Base-by-base conservation (phyloP, 2,113 vertebrate genomes). In the Orthonyx spaldingii region DNA sequence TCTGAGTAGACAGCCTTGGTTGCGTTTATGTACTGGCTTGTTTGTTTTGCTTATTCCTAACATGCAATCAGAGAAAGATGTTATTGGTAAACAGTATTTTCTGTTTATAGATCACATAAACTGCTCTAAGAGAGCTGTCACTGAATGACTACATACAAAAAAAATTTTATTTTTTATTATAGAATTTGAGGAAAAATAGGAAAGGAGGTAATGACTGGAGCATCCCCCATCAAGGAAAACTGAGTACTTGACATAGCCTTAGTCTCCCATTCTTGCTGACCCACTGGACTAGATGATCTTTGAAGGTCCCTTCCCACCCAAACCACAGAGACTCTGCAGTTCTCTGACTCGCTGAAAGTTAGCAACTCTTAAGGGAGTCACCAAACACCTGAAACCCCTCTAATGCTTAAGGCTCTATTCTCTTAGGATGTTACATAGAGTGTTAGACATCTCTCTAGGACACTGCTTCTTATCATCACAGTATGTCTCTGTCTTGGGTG, bases 31-130 rank as follows among this genome's bases (percentile, higher is more conserved):
- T 64, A 53, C 39, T 24, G 37, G 14, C 2, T 81, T 92, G 74
- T 92, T 96, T 94, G 44, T 96, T 95, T 94, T 95, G 64, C 22
- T 96, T 94, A 59, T 56, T 96, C 52, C 66, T 85, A 82, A 95
- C 1, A 14, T 69, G 70, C 33, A 70, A 20, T 47, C 46, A 84
- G 87, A 95, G 61, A 71, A 53, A 11, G 90, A 89, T 60, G 27
- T 70, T 90, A n/a, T 69, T 70, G 52, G 52, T 84, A 84, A 97
- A 84, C 16, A 47, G 2, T 52, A 39, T 82, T 64, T 95, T 87
- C 52, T 93, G 35, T 91, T 95, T 87, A 52, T 42, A 70, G 37
- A 41, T 59, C 3, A 0, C 18, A 50, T 41, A 37, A 89, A 69
- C 7, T 30, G 17, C 49, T 90, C 42, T 87, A 66, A 75, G n/a